Conservation (phyloP, 2,888 invertebrate species). For the Drosophila cyrtoloma region DNA sequence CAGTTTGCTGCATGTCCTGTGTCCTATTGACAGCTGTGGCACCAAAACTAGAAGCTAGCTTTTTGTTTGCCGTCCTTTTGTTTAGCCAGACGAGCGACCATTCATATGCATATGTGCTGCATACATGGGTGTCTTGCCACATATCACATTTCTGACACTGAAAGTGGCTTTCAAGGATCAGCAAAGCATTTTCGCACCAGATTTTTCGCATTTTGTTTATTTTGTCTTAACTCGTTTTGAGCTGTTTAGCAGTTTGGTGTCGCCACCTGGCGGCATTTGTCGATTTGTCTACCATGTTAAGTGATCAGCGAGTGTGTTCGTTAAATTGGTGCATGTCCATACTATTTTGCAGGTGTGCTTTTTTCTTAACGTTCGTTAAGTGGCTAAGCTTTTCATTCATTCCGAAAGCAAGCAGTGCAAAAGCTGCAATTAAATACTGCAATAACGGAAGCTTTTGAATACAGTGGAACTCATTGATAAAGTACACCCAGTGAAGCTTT, state of each 20-base stretch:
- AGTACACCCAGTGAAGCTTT: background rate
- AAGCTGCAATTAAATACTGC: background rate
- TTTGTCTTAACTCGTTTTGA: background rate
- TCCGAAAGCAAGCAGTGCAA: background rate
- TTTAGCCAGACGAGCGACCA: slow-evolving; percentile 27
- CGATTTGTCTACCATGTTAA: background rate
- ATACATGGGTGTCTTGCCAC: background rate
- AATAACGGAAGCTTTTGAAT: background rate
- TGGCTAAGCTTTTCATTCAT: background rate
- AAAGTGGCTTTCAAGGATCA: background rate
- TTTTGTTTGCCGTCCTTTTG: slow-evolving; percentile 60
- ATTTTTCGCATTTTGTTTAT: background rate
- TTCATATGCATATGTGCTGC: background rate
- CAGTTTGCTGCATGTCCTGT: slow-evolving; percentile 44
- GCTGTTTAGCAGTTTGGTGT: background rate
- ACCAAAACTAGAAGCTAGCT: slow-evolving; percentile 62
- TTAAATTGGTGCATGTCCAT: slow-evolving; percentile 15
- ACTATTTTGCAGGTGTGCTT: background rate
- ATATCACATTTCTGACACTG: background rate
- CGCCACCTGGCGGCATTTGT: slow-evolving; percentile 18
- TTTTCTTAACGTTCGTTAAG: slow-evolving; percentile 1
- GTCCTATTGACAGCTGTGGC: slow-evolving; percentile 45
- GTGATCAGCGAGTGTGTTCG: background rate
- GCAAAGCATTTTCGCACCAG: background rate
- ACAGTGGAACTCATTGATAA: background rate